Base-by-base conservation (phyloP, 2,797 vertebrate genomes). In the Tapera naevia region DNA sequence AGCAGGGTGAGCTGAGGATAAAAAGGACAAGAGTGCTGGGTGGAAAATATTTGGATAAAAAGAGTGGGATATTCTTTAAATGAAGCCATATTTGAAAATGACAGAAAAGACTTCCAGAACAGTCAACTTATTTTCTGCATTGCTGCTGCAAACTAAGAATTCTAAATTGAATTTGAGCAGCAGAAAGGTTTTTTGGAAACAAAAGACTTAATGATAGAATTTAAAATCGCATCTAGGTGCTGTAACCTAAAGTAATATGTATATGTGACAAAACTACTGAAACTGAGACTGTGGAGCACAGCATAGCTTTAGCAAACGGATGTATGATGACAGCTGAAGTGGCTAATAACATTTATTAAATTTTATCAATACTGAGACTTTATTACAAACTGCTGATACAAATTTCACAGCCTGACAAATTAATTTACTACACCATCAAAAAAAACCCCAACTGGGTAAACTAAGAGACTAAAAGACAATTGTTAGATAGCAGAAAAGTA, bases 221-320 rank as follows among this genome's bases (percentile, higher is more conserved):
- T n/a, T 21, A 62, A 94, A 83, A 5, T 27, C 73, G 58, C 66
- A 46, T 43, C 13, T 33, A 58, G 91, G 65, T 13, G 17, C 69
- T 86, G 74, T 6, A 60, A 51, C 24, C 43, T 24, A 3, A 50
- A 54, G 54, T 30, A 41, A 3, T 4, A 32, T 32, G 53, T 45
- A 3, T 9, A 13, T 4, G n/a, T 6, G 73, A 70, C 60, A 74
- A 21, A 78, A 46, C 11, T 15, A 10, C n/a, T 41, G 66, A n/a
- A n/a, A 56, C 16, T 11, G 60, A 27, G 43, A 35, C 6, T 6
- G 8, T 7, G 0, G 80, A 78, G 64, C 71, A 13, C 6, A 1
- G 4, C 23, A 0, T 14, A 28, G 2, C 32, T 6, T 11, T 27
- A 66, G 66, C 50, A 25, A 37, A 16, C 0, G 2, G 7, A 24